Evolutionary conservation across 2,888 invertebrate genomes (phyloP).

Genomic region (Didymodactylos carnosus): DNA sequence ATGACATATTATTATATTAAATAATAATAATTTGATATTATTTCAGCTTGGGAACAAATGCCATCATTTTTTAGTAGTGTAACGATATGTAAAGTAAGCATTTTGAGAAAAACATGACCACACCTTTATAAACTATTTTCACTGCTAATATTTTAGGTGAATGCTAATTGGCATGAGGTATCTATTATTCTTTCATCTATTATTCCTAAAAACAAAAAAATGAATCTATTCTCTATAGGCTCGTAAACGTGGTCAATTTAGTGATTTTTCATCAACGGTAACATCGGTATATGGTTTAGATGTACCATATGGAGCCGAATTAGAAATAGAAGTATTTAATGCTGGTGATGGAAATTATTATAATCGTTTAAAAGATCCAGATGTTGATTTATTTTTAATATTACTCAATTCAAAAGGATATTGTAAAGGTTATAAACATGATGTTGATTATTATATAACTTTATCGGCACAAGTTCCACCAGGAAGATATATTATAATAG

Average conservation of each 20-base stretch:
- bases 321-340: conserved; percentile 12
- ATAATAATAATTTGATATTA: not conserved
- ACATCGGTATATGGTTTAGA: conserved; percentile 5
- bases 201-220: not conserved
- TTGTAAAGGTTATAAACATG: conserved; percentile 9
- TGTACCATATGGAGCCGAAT: conserved; percentile 6
- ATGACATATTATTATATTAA: not conserved
- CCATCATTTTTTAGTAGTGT: conserved; percentile 8
- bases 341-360: conserved; percentile 7
- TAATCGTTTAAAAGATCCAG: conserved; percentile 13
- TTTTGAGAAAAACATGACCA: too few species aligned
- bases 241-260: not conserved
- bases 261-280: not conserved
- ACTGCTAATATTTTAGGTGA: too few species aligned
- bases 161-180: conserved; percentile 10
- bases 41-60: not conserved
- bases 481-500: conserved; percentile 9
- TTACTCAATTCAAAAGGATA: conserved; percentile 3
- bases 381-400: conserved; percentile 10
- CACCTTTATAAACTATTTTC: too few species aligned
- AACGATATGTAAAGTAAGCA: conserved; percentile 14
- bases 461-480: conserved; percentile 2
- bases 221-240: not conserved
- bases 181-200: not conserved
- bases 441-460: conserved; percentile 12